Base-by-base conservation (phyloP, 92 coral and sea anemone species). In the Diadumene lineata region DNA sequence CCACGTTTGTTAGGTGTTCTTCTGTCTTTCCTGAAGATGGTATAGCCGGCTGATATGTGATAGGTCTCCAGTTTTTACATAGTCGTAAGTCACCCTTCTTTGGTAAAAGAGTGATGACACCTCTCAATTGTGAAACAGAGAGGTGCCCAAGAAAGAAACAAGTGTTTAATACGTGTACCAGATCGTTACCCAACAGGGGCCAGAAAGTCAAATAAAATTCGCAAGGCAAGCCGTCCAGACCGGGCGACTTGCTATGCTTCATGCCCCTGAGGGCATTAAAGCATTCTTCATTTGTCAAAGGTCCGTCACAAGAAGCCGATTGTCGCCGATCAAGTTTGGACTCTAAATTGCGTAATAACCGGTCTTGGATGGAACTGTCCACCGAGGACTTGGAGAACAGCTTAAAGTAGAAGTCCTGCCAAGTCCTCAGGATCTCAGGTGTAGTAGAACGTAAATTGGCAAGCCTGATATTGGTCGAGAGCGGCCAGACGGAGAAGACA, bases 11-110 rank as follows among this genome's bases (percentile, higher is more conserved):
- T 50, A n/a, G 13, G 13, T 3, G 64, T 7, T 21, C 7, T 26
- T 26, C 64, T 57, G 19, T 57, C 64, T 26, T 26, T 57, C 17
- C 64, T 57, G 19, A 57, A 26, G 19, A 57, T 57, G 9, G 64
- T 57, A n/a, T 57, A 57, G 3, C 64, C 64, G n/a, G n/a, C n/a
- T n/a, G n/a, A n/a, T n/a, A n/a, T n/a, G 81, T 61, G 1, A 90
- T 86, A 0, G 90, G 96, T 0, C 80, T 85, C 96, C 96, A 90
- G 50, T 90, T 60, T 77, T 7, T 61, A 0, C 63, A 61, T 0
- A 73, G 78, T 0, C 64, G 28, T 0, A 85, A 55, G 3, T 60
- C 27, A 1, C 89, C 89, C 50, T 80, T 86, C 38, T 83, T 90
- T 11, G 33, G 82, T 9, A 81, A 18, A 19, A 90, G 57, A 0